Evolutionary conservation across 2,888 invertebrate genomes (phyloP), one percentile per base, ranked within the genome.

Genomic region (Ormia ochracea): DNA sequence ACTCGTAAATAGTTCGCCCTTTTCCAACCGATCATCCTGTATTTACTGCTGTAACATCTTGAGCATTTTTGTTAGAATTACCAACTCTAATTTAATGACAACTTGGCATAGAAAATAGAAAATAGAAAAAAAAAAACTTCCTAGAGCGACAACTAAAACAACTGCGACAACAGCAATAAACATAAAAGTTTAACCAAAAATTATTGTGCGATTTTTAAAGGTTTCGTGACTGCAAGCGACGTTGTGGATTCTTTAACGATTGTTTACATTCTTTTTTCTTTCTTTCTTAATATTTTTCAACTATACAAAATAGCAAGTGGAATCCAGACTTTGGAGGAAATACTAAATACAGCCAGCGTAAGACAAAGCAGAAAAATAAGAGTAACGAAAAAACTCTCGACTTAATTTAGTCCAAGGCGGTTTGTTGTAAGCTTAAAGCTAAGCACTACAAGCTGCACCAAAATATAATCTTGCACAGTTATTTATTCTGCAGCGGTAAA

Each of bases 371-470:
- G 1, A 33, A 68, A 33, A 45, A 12, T 5, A 68, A 28, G 17
- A 41, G 6, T 17, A 43, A n/a, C 54, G 43, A 52, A 59, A 43
- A 52, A 66, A 54, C 36, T 69, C 52, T 70, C 65, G 76, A 77
- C 76, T 77, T 70, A 77, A 77, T 77, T 77, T 70, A 77, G 76
- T 77, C 76, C 63, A 26, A 63, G 69, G 59, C 58, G 52, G 41
- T 61, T 43, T 43, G 36, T 56, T 56, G n/a, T 19, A 48, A 58
- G 38, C 61, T 54, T 5, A 10, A 54, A 69, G 14, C 28, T 14
- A 56, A 66, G 26, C 52, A 43, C 61, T 50, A 5, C 50, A 59
- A 56, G 31, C 41, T 10, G 23, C 19, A 38, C 23, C 52, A 72
- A 43, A 72, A 14, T 23, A 21, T 52, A 63, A 70, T 70, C 48